Conservation (phyloP, 2,797 vertebrate genomes). For the Xiphophorus birchmanni region DNA sequence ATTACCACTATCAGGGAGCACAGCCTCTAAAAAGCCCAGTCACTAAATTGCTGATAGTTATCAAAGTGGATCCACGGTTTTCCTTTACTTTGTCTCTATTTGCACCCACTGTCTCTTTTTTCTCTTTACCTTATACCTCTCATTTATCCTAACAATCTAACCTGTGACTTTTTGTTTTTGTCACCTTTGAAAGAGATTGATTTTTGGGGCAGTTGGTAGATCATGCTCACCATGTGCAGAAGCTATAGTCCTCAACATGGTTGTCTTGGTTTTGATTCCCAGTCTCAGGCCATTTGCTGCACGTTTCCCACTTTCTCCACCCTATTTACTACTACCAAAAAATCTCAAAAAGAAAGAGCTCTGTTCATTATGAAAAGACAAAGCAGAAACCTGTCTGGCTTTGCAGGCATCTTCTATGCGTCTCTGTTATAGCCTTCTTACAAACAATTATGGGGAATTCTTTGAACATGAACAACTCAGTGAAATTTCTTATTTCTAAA, state of each 20-base stretch:
- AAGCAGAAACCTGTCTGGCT: background rate
- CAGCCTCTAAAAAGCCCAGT: constrained; percentile 54
- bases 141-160: constrained; percentile 49
- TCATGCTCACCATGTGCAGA: background rate
- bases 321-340: background rate
- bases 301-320: background rate
- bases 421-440: constrained; percentile 32
- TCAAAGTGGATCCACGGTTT: constrained; percentile 55
- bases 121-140: constrained; percentile 48
- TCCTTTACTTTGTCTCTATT: constrained; percentile 60
- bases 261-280: background rate
- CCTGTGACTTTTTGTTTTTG: constrained; percentile 16
- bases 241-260: background rate
- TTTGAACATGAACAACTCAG: background rate
- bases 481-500: background rate
- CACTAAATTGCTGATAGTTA: constrained; percentile 69
- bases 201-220: background rate
- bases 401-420: background rate
- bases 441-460: constrained; percentile 22
- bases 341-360: constrained; percentile 5
- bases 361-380: constrained; percentile 10
- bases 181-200: constrained; percentile 23
- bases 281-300: background rate
- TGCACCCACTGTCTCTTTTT: constrained; percentile 41
- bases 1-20: constrained; percentile 45